Conservation (phyloP, 1,140 invertebrate species). For the Temnothorax nylanderi region DNA sequence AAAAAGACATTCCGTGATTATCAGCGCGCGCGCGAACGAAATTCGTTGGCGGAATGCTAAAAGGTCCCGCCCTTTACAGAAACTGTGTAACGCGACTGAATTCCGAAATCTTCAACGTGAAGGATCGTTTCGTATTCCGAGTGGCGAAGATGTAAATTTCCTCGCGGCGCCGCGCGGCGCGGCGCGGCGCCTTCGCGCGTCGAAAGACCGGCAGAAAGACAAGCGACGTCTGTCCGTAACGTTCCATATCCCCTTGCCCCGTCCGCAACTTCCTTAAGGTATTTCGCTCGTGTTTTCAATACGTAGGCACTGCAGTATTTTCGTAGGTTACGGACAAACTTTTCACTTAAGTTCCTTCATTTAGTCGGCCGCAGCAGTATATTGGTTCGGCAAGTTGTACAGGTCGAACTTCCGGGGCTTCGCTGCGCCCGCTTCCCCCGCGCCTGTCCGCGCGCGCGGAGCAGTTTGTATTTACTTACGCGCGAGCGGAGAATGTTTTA, state of each 20-base stretch:
- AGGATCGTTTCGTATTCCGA: conserved; percentile 68
- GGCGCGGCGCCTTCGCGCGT: conserved; percentile 43
- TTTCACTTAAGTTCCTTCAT: conserved; percentile 82
- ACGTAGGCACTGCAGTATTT: conserved; percentile 76
- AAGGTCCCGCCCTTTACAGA: conserved; percentile 41
- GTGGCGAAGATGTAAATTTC: conserved; percentile 70
- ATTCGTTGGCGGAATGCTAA: conserved; percentile 52
- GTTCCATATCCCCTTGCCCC: conserved; percentile 37
- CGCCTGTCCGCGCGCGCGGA: conserved; percentile 44
- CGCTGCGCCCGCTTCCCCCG: conserved; percentile 7
- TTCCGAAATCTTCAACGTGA: conserved; percentile 52
- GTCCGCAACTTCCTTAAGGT: conserved; percentile 57
- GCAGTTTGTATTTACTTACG: conserved; percentile 76
- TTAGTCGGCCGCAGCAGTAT: conserved; percentile 78
- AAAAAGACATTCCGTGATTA: conserved; percentile 41
- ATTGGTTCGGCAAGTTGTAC: conserved; percentile 80
- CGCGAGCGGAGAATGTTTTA: conserved; percentile 75
- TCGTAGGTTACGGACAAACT: conserved; percentile 78
- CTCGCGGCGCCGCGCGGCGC: conserved; percentile 35
- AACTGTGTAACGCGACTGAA: conserved; percentile 50
- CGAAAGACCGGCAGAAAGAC: conserved; percentile 16
- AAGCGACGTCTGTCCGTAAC: conserved; percentile 40
- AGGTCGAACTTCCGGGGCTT: conserved; percentile 72
- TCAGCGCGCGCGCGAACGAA: conserved; percentile 44
- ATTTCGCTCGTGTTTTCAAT: conserved; percentile 73